Conservation (phyloP, 2,888 invertebrate genomes). For the Heteropelma amictum region DNA sequence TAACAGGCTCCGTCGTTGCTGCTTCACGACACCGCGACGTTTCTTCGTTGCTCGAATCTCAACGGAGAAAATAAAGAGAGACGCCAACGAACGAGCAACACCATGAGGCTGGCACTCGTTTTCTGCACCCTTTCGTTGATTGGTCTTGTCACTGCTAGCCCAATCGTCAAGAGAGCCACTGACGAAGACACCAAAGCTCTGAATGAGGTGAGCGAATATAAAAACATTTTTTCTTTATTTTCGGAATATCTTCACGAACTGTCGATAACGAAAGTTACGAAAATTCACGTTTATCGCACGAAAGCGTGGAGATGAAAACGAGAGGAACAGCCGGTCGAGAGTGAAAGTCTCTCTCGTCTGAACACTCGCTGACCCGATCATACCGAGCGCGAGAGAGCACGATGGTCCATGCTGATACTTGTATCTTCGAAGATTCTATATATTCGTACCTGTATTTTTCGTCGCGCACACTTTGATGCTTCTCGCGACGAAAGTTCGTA, state of each 20-base stretch:
- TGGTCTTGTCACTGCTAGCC: slow-evolving; percentile 63
- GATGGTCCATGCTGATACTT: slow-evolving; percentile 40
- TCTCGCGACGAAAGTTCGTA: no score
- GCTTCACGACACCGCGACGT: neutral
- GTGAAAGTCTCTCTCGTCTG: slow-evolving; percentile 70
- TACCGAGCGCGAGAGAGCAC: slow-evolving; percentile 2
- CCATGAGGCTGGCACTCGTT: slow-evolving; percentile 68
- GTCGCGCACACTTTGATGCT: no score
- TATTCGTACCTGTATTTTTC: neutral
- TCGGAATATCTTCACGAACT: no score
- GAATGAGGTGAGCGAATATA: slow-evolving; percentile 72
- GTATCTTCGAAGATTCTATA: slow-evolving; percentile 4
- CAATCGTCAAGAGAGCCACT: slow-evolving; percentile 70
- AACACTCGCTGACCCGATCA: slow-evolving; percentile 60
- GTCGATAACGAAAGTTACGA: neutral
- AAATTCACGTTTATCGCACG: neutral
- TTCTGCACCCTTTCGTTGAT: slow-evolving; percentile 64
- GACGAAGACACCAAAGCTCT: slow-evolving; percentile 72
- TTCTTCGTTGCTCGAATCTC: slow-evolving; percentile 25
- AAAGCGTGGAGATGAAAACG: slow-evolving; percentile 48
- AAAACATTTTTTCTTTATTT: no score
- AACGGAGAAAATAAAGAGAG: slow-evolving; percentile 31
- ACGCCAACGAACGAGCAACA: slow-evolving; percentile 28
- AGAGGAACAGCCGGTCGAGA: slow-evolving; percentile 65
- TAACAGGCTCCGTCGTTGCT: slow-evolving; percentile 18